These are phyloP conservation scores for Mallateleia sp. DNA, from an alignment of 2,888 invertebrate species.

Conservation along the genomic window DNA sequence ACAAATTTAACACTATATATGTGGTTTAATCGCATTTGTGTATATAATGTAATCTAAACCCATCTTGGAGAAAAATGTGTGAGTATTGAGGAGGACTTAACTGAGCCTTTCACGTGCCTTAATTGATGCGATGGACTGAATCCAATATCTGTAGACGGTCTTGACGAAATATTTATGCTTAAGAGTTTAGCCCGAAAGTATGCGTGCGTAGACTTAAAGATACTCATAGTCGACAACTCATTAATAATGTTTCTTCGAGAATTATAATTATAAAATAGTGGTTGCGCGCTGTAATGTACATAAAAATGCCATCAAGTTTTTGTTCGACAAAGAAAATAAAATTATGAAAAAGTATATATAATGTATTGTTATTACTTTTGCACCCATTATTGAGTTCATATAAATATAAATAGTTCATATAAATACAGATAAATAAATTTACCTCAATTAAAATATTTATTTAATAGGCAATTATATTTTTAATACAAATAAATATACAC, in stretches of 20 bases:
- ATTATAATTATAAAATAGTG: slow-evolving; percentile 57
- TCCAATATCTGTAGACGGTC: slow-evolving; percentile 59
- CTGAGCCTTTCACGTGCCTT: slow-evolving; percentile 71
- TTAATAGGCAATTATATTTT: no score
- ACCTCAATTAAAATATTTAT: no score
- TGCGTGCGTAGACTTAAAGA: slow-evolving; percentile 61
- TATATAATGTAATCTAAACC: not conserved
- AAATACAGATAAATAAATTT: no score
- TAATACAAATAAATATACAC: no score
- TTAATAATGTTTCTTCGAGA: slow-evolving; percentile 63
- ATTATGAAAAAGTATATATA: slow-evolving; percentile 19
- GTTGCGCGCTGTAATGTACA: slow-evolving; percentile 65
- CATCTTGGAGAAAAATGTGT: slow-evolving; percentile 14
- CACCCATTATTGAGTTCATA: no score
- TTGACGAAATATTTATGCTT: slow-evolving; percentile 56
- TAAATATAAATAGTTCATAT: no score
- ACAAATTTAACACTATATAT: slow-evolving; percentile 14
- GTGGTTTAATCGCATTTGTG: slow-evolving; percentile 11
- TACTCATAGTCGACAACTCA: slow-evolving; percentile 64
- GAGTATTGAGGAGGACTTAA: slow-evolving; percentile 12
- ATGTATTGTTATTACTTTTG: no score
- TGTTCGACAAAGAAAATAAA: slow-evolving; percentile 64
- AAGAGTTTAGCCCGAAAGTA: slow-evolving; percentile 52
- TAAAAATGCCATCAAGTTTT: slow-evolving; percentile 68
- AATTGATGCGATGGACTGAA: slow-evolving; percentile 66